These are phyloP conservation scores for Acipenser oxyrinchus DNA, from an alignment of 2,797 vertebrate genomes.

Conservation along the genomic window DNA sequence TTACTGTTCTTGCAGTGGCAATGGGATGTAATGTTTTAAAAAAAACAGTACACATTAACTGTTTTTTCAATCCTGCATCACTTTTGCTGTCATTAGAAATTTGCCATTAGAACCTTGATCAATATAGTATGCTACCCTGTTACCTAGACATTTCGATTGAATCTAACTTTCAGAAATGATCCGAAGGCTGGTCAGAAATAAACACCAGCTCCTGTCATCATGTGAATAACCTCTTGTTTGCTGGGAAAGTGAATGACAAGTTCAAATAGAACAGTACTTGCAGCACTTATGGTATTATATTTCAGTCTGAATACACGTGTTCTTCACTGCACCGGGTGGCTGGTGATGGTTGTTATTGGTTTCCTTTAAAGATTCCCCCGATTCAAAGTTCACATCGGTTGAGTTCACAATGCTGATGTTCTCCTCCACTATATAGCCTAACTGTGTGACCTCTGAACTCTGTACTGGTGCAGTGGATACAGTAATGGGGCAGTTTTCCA, in stretches of 20 bases:
- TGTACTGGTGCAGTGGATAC: conserved; percentile 44
- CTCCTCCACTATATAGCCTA: conserved; percentile 74
- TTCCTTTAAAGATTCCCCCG: conserved; percentile 64
- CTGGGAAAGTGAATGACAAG: conserved; percentile 59
- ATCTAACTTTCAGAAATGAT: background rate
- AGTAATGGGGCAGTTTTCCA: conserved; percentile 74
- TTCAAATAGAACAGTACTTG: conserved; percentile 35
- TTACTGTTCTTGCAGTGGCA: background rate
- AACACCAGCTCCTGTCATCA: background rate
- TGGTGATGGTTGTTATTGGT: conserved; percentile 74
- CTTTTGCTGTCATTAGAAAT: background rate
- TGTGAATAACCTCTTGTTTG: conserved; percentile 21
- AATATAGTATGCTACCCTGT: background rate
- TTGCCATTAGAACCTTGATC: background rate
- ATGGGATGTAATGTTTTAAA: background rate
- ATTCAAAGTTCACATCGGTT: conserved; percentile 42
- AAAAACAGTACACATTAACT: background rate
- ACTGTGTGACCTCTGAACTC: conserved; percentile 59
- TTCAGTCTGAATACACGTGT: conserved; percentile 85
- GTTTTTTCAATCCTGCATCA: background rate
- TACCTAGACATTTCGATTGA: background rate
- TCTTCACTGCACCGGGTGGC: conserved; percentile 58
- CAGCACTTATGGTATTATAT: conserved; percentile 79
- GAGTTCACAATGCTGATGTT: conserved; percentile 49
- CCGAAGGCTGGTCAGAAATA: background rate